Evolutionary conservation across 2,888 invertebrate genomes (phyloP).

Genomic region (Hecatera dysodea): DNA sequence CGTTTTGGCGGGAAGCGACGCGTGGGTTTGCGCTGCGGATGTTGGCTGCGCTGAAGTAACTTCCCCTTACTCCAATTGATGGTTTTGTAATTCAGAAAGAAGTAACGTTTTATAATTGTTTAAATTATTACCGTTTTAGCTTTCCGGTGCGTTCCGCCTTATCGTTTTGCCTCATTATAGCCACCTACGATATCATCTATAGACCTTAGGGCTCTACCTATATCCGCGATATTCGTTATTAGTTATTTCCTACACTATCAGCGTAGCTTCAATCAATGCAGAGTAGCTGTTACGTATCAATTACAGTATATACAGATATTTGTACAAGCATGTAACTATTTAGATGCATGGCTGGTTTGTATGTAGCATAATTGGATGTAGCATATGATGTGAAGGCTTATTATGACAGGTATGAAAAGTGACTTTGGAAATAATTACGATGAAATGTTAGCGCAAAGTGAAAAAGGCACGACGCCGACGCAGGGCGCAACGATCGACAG

Average conservation of each 20-base stretch:
- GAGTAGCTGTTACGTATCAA: not conserved
- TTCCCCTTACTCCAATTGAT: slow-evolving; percentile 60
- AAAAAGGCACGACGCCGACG: not conserved
- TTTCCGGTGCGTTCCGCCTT: slow-evolving; percentile 29
- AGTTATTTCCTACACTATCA: too few relatives aligned
- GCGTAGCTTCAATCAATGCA: slow-evolving; percentile 5
- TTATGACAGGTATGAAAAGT: not conserved
- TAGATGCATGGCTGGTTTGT: slow-evolving; percentile 12
- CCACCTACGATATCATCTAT: slow-evolving; percentile 19
- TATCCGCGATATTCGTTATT: slow-evolving; percentile 7
- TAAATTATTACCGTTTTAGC: slow-evolving; percentile 31
- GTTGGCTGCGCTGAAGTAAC: slow-evolving; percentile 60
- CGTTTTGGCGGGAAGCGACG: slow-evolving; percentile 72
- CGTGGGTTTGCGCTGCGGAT: slow-evolving; percentile 62
- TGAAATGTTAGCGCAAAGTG: slow-evolving; percentile 24
- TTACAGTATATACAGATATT: slow-evolving; percentile 5
- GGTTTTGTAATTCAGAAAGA: slow-evolving; percentile 47
- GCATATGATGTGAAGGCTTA: not conserved
- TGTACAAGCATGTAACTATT: slow-evolving; percentile 23
- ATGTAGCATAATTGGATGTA: not conserved
- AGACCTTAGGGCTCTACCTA: not conserved
- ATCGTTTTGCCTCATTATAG: slow-evolving; percentile 47
- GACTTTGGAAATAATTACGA: slow-evolving; percentile 12
- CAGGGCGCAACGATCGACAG: slow-evolving; percentile 2
- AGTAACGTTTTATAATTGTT: slow-evolving; percentile 41